Evolutionary conservation across 1,140 invertebrate genomes (phyloP).

Genomic region (Daktulosphaira vitifoliae): DNA sequence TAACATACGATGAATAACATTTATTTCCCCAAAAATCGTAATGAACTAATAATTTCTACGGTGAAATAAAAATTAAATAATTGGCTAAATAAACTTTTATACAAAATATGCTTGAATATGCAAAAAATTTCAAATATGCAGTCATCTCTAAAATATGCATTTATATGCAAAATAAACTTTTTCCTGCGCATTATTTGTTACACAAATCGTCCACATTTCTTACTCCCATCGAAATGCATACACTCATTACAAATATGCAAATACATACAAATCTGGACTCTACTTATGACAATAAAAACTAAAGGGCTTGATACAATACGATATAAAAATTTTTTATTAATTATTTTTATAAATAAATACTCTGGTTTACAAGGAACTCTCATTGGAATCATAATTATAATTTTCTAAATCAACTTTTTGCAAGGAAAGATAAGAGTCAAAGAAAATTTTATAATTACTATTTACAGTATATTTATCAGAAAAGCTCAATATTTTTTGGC

Average conservation of each 20-base stretch:
- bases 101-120: conserved; percentile 4
- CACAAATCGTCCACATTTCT: conserved; percentile 2
- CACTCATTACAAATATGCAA: conserved; percentile 2
- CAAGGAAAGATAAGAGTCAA: too few species aligned
- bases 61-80: background rate
- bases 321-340: too few species aligned
- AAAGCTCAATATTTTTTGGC: too few species aligned
- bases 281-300: background rate
- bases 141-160: conserved; percentile 3
- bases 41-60: background rate
- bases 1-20: background rate
- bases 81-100: background rate
- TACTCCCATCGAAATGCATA: background rate
- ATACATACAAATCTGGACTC: background rate
- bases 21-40: background rate
- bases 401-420: too few species aligned
- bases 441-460: too few species aligned
- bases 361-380: too few species aligned
- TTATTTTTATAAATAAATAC: too few species aligned
- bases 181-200: background rate
- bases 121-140: background rate
- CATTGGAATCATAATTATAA: too few species aligned
- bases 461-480: too few species aligned
- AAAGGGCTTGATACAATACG: too few species aligned
- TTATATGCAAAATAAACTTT: conserved; percentile 7